Evolutionary conservation across 2,113 vertebrate species (phyloP).

Genomic region (Thalassarche chlororhynchos): DNA sequence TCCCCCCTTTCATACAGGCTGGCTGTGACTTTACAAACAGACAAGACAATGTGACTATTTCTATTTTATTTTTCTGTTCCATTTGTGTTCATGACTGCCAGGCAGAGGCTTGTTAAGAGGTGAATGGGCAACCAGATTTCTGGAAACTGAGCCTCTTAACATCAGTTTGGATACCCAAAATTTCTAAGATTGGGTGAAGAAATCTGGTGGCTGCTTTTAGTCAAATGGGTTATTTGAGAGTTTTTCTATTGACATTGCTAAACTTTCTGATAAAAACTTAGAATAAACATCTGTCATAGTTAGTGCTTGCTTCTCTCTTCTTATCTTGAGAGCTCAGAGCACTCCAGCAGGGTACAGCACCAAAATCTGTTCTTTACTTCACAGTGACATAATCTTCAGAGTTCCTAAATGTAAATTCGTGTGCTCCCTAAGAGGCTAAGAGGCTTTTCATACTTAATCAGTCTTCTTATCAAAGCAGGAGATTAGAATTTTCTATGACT

Average conservation of each 20-base stretch:
- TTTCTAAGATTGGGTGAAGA: background rate
- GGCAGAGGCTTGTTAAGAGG: background rate
- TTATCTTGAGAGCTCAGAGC: background rate
- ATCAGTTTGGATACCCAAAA: background rate
- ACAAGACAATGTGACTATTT: background rate
- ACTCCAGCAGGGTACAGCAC: background rate
- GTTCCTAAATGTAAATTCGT: background rate
- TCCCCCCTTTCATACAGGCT: background rate
- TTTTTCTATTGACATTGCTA: background rate
- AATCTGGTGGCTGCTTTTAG: background rate
- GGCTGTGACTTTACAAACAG: background rate
- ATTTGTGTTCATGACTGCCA: background rate
- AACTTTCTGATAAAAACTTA: background rate
- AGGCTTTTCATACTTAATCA: background rate
- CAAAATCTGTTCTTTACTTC: background rate
- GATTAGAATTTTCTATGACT: background rate
- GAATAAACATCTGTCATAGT: background rate
- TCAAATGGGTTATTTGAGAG: background rate
- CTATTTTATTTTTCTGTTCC: background rate
- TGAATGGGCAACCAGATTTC: background rate
- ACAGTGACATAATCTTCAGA: background rate
- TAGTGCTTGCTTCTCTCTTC: background rate
- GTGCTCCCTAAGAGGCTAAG: background rate
- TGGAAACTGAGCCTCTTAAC: background rate
- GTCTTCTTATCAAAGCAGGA: background rate